These are phyloP conservation scores for Stenodema calcarata DNA, from an alignment of 2,888 invertebrate genomes.

Conservation along the genomic window DNA sequence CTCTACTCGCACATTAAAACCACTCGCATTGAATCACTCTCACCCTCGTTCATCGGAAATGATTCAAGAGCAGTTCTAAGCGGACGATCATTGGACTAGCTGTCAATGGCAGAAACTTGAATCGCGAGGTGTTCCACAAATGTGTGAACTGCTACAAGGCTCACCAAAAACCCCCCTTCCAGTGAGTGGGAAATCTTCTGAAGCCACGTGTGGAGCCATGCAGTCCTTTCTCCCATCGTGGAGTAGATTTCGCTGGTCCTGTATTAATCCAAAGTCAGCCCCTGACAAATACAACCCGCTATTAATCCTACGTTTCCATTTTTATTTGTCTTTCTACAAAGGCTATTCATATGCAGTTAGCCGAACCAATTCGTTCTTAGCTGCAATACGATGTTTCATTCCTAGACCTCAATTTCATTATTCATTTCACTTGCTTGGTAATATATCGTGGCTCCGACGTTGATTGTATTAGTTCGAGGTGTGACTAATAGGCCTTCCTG, in stretches of 20 bases:
- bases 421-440: too few species aligned
- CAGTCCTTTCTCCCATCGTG: slow-evolving; percentile 30
- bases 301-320: slow-evolving; percentile 52
- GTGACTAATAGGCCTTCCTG: too few species aligned
- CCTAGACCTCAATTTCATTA: too few species aligned
- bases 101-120: slow-evolving; percentile 53
- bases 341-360: slow-evolving; percentile 58
- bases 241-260: background rate
- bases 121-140: slow-evolving; percentile 52
- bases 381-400: slow-evolving; percentile 56
- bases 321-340: slow-evolving; percentile 58
- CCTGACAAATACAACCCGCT: slow-evolving; percentile 31
- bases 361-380: too few species aligned
- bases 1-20: slow-evolving; percentile 40
- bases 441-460: too few species aligned
- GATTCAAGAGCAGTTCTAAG: too few species aligned
- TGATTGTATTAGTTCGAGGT: too few species aligned
- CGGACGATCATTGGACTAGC: too few species aligned
- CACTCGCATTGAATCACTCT: background rate
- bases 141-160: slow-evolving; percentile 52
- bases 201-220: slow-evolving; percentile 54
- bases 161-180: background rate
- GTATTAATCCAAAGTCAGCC: too few species aligned
- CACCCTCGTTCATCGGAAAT: background rate
- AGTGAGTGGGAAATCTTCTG: slow-evolving; percentile 58